These are phyloP conservation scores for Chlamydotis undulata DNA, from an alignment of 2,113 vertebrate species.

Conservation along the genomic window DNA sequence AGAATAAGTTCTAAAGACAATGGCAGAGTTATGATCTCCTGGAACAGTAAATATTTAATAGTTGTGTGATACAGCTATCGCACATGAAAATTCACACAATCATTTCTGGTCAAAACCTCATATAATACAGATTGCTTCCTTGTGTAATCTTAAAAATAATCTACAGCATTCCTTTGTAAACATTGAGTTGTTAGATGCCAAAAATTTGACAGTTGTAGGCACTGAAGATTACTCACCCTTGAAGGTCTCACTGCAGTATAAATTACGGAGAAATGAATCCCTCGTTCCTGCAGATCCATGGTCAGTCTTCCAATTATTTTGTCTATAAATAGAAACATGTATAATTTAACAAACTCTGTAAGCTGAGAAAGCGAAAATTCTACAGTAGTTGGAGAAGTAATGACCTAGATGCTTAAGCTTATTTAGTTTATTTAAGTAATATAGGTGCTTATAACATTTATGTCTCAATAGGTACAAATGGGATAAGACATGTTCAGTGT, in stretches of 20 bases:
- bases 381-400: neutral
- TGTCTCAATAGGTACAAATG: neutral
- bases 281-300: constrained; percentile 45
- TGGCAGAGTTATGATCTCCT: neutral
- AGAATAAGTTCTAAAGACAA: neutral
- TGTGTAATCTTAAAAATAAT: constrained; percentile 21
- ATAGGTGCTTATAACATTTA: neutral
- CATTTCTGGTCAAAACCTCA: neutral
- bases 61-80: neutral
- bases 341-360: constrained; percentile 15
- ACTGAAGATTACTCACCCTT: constrained; percentile 51
- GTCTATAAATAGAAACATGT: constrained; percentile 53
- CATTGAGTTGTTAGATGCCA: neutral
- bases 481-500: neutral
- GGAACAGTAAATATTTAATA: neutral
- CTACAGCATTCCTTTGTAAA: neutral
- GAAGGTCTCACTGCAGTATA: constrained; percentile 60
- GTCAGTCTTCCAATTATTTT: constrained; percentile 60
- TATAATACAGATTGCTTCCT: neutral
- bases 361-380: neutral
- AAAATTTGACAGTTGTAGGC: neutral
- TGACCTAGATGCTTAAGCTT: neutral
- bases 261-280: constrained; percentile 55
- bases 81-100: neutral
- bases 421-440: neutral